Evolutionary conservation across 1,140 invertebrate species (phyloP), one percentile per base, ranked within the genome.

Genomic region (Elymnias hypermnestra): DNA sequence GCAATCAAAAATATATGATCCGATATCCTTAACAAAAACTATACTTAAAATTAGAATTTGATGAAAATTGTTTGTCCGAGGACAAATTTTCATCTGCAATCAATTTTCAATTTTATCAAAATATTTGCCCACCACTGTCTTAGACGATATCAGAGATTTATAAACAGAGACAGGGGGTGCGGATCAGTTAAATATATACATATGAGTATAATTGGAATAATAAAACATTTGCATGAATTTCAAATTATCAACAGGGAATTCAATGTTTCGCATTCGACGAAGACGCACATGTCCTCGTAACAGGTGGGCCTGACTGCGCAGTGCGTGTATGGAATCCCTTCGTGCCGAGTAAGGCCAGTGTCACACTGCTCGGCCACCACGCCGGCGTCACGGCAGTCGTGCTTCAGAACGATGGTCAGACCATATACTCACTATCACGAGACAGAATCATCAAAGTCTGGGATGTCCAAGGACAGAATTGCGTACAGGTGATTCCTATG

Each of bases 241-340:
- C 4, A 9, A 9, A 26, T 3, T 3, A 9, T 26, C 3, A 9
- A 6, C 40, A 88, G 84, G 89, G 89, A 6, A 85, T 89, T 1
- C 85, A 87, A 36, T 89, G 89, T 39, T 91, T 91, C 57, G 86
- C 79, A 49, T 83, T 89, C 44, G 83, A 87, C 25, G 88, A 89
- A 72, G 87, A 84, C 8, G 83, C 72, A 25, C 89, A 89, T 36
- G 79, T 89, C 26, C 56, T 94, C 18, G 90, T 89, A 31, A 93
- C 93, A 2, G 94, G 94, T 3, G 91, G 93, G 26, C 87, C 90
- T 0, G 93, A 95, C 70, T 91, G 91, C 59, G 66, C 89, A 26
- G 87, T 95, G 1, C 88, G 92, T 6, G 66, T 94, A 10, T 95
- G 94, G 94, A 93, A 93, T 70, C 88, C 92, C 0, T 94, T 93